Evolutionary conservation across 2,113 vertebrate genomes (phyloP), one percentile per base, ranked within the genome.

Genomic region (Chelonoidis abingdonii): DNA sequence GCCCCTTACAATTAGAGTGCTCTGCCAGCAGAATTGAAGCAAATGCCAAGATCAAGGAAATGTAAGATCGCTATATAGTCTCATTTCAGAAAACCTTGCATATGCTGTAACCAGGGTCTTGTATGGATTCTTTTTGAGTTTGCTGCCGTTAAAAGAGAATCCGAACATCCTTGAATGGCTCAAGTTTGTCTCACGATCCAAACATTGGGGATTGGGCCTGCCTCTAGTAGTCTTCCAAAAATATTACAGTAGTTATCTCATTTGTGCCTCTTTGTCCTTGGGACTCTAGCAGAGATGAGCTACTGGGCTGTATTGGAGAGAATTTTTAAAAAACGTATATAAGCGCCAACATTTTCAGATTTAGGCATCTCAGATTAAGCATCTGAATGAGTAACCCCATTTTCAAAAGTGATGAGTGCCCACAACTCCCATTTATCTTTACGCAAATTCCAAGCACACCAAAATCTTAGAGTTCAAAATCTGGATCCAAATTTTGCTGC

Each of bases 1-100:
- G 90, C 93, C 94, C 95, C 97, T 97, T 91, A 92, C 94, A 97
- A 96, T 97, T 95, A 97, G 91, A 97, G 96, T 38, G 92, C 81
- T 96, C 91, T 92, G 83, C 87, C 91, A 95, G 95, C 89, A 94
- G 72, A 95, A 80, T 79, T 89, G 93, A 96, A 53, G 5, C 80
- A 96, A 93, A 97, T 92, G 93, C 91, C 96, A 97, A 65, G n/a
- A 90, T 72, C 90, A 95, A 86, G 2, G 0, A 94, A 96, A 93
- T 80, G 41, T 85, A 84, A 92, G 47, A 69, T 83, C n/a, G 87
- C 65, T 87, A 79, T 56, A 49, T 17, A 85, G 76, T 87, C 8
- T 72, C 80, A 62, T 54, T 17, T 5, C 22, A 87, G 57, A 93
- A 94, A 93, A 84, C 75, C 41, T 81, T 87, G 6, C 38, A 21